Percentiles rank a stretch among this genome's conserved stretches.
phyloP scores from a whole-genome alignment of 2,888 invertebrate genomes.

The Pemphredon lugubris region DNA sequence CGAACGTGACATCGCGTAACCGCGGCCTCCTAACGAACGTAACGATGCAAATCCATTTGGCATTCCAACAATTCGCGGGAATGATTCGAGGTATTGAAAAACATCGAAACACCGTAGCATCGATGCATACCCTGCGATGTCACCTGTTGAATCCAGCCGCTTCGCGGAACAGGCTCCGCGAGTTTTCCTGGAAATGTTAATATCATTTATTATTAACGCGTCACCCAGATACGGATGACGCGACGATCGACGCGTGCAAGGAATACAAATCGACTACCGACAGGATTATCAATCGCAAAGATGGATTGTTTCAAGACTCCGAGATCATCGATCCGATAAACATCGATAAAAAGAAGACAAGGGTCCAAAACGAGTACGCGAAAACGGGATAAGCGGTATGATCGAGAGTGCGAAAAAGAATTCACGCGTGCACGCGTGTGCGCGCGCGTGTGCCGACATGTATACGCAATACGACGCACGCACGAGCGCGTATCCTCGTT shows the following conservation, averaged over 20 bases:
- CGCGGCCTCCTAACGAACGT: too few relatives aligned
- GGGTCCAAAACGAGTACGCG: too few relatives aligned
- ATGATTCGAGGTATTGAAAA: neutral
- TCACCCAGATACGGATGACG: too few relatives aligned
- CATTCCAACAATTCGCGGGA: neutral
- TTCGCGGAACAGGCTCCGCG: slow-evolving; percentile 35
- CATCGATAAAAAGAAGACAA: too few relatives aligned
- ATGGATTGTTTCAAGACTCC: too few relatives aligned
- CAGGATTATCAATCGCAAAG: too few relatives aligned
- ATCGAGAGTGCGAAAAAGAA: neutral
- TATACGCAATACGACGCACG: slow-evolving; percentile 53
- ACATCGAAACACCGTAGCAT: slow-evolving; percentile 20
- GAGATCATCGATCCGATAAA: too few relatives aligned
- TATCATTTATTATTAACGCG: too few relatives aligned
- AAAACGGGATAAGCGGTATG: too few relatives aligned
- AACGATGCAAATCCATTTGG: too few relatives aligned
- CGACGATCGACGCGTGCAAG: too few relatives aligned
- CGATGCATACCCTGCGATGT: slow-evolving; percentile 38
- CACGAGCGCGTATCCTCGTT: slow-evolving; percentile 49
- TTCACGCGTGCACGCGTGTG: slow-evolving; percentile 38
- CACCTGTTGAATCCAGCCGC: slow-evolving; percentile 65
- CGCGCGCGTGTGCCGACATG: slow-evolving; percentile 56
- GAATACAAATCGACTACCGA: slow-evolving; percentile 15
- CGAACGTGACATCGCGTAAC: too few relatives aligned
- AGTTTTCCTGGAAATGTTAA: slow-evolving; percentile 50